Evolutionary conservation across 2,888 invertebrate species (phyloP).

Genomic region (Dasysyrphus albostriatus): DNA sequence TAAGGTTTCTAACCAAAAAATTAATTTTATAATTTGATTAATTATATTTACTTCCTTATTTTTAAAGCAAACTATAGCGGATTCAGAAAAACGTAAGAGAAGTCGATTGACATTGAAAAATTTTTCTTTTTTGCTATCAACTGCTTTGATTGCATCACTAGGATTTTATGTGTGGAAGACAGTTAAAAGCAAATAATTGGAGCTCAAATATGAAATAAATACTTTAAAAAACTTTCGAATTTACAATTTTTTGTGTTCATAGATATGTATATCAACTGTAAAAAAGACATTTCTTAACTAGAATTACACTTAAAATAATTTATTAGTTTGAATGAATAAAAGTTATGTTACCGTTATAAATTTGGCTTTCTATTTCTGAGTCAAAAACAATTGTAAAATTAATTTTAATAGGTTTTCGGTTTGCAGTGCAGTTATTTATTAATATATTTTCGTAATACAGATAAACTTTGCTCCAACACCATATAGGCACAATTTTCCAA

Average conservation of each 20-base stretch:
- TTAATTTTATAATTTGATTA: neutral
- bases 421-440: too few relatives aligned
- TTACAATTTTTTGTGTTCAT: conserved; percentile 6
- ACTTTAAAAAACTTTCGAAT: neutral
- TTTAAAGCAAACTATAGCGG: conserved; percentile 29
- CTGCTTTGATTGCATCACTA: conserved; percentile 39
- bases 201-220: neutral
- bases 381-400: neutral
- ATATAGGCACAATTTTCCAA: too few relatives aligned
- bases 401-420: too few relatives aligned
- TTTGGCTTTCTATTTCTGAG: neutral
- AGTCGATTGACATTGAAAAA: neutral
- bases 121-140: conserved; percentile 32
- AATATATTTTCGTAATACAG: too few relatives aligned
- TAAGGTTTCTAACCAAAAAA: conserved; percentile 63
- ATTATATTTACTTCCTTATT: neutral
- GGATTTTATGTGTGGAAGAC: conserved; percentile 63
- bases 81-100: neutral
- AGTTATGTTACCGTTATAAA: neutral
- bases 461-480: too few relatives aligned
- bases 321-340: conserved; percentile 5
- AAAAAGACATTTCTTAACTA: neutral
- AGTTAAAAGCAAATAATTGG: conserved; percentile 52
- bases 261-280: neutral
- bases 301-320: neutral